Evolutionary conservation across 2,113 vertebrate genomes (phyloP), one percentile per base, ranked within the genome.

Genomic region (Silurus meridionalis): DNA sequence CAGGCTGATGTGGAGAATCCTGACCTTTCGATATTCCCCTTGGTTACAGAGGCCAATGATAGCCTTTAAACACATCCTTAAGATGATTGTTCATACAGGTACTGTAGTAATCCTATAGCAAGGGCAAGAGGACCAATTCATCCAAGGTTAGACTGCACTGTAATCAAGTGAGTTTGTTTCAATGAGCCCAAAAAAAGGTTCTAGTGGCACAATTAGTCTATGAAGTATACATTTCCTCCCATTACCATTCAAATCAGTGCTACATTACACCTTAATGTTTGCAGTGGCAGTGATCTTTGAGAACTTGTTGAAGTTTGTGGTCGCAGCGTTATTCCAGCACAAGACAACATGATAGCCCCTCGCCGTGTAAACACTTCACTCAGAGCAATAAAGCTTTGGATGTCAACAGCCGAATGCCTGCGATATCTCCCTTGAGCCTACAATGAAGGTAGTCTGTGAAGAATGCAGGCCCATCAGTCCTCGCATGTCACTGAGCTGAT

Each of bases 321-420:
- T 87, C 48, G 79, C 86, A 90, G 53, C 55, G 57, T 82, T 88
- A 91, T 89, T 86, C n/a, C 77, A 80, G 8, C 80, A 85, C 88
- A 88, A 72, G 84, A 93, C 92, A 88, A 95, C 93, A 91, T 61
- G 93, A 95, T 93, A 94, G 91, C 86, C 90, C 86, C 50, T 23
- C 72, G 89, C 87, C 89, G 67, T 92, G 92, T 90, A 94, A 94
- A 95, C 91, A 94, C 94, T 94, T 93, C 92, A 93, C 88, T 88
- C 91, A 88, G 82, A 7, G 79, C 87, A 90, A 92, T 93, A 93
- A 95, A 93, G 85, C 91, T 83, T 90, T 71, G 71, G 91, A 92
- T 92, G 92, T 94, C 93, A 94, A 93, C 94, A 94, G 93, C 93
- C 94, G 93, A 94, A 91, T 80, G 64, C 86, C 90, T 50, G 55